These are phyloP conservation scores for Papilio helenus DNA, from an alignment of 1,140 invertebrate species.

Conservation along the genomic window DNA sequence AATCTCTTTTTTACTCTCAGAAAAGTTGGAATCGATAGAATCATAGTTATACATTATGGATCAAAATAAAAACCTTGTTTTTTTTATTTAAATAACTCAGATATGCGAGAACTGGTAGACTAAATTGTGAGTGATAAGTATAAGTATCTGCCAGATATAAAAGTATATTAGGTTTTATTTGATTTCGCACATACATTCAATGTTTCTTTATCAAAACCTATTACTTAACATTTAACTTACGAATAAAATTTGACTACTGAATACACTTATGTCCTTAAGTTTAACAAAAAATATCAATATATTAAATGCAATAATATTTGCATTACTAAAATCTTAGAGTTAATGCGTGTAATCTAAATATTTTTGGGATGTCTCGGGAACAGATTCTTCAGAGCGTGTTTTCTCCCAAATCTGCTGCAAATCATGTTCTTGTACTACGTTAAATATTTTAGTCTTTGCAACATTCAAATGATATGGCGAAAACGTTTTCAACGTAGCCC, in stretches of 20 bases:
- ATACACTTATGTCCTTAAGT: neutral
- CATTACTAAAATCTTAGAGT: neutral
- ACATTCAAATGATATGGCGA: constrained; percentile 76
- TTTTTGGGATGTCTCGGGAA: neutral
- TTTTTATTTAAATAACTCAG: no score
- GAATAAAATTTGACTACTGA: neutral
- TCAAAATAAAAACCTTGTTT: no score
- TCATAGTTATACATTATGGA: no score
- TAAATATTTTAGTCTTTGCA: constrained; percentile 76
- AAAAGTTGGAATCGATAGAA: no score
- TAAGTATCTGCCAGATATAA: no score
- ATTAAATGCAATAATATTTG: neutral
- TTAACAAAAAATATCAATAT: neutral
- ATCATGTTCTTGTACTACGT: constrained; percentile 75
- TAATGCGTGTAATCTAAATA: constrained; percentile 8
- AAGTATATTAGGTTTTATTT: neutral
- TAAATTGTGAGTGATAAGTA: no score
- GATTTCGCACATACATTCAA: neutral
- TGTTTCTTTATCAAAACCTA: no score
- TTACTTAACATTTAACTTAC: neutral
- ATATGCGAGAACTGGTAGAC: no score
- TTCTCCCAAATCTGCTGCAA: constrained; percentile 75
- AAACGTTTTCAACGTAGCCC: constrained; percentile 72
- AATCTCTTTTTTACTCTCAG: no score
- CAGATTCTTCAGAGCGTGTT: constrained; percentile 47